Evolutionary conservation across 2,888 invertebrate species (phyloP), one percentile per base, ranked within the genome.

Genomic region (Acanthosoma haemorrhoidale): DNA sequence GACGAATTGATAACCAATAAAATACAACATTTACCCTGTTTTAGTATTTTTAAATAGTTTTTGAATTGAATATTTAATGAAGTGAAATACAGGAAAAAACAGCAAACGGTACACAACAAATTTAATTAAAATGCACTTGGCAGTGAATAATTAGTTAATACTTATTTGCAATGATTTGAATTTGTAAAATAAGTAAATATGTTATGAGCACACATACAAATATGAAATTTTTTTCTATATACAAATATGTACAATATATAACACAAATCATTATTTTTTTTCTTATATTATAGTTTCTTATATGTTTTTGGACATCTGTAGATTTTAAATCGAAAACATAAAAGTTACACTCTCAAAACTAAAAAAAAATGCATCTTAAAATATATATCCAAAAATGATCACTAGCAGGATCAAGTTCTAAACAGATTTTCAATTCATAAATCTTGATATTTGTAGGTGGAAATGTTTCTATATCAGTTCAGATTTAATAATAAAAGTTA

Each of bases 171-270:
- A 36, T 36, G 36, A 21, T 18, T 36, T 38, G 13, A 34, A 61
- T 21, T 61, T 34, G 21, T 36, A 61, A 11, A 61, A 16, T 16
- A 61, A 61, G 61, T 16, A 31, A 32, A 4, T 59, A 36, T 59
- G 5, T 64, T 29, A 64, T 64, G 41, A 64, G 64, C 64, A 64
- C 64, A 41, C 64, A 64, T 64, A 41, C 41, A 64, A 64, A 64
- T 21, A 21, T 64, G 38, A 36, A 15, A 61, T 61, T 32, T 36
- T 21, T 61, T 36, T 36, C 39, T 64, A 64, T 64, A 21, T 64
- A 64, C 64, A 64, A 39, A 1, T 64, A 64, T 64, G 15, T 64
- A 64, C 64, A 64, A 15, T 64, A 61, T 61, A 29, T n/a, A 51
- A 51, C 51, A 51, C n/a, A 51, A 16, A 11, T 21, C 51, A 25